These are phyloP conservation scores for Zaprionus vittiger DNA, from an alignment of 1,140 invertebrate genomes.

Conservation along the genomic window DNA sequence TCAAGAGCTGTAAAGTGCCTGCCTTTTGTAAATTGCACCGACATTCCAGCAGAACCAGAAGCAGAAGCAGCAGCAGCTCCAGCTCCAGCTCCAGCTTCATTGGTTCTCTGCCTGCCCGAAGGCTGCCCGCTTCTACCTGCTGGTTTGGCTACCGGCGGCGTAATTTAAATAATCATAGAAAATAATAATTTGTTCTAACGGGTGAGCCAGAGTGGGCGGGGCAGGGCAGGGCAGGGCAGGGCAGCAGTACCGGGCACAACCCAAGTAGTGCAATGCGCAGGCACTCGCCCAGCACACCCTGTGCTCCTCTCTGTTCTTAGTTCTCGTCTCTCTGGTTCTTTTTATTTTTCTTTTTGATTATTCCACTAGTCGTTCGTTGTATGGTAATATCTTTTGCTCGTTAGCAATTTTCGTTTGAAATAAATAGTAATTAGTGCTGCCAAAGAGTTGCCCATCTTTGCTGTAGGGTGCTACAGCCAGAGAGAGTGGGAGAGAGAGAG, in stretches of 20 bases:
- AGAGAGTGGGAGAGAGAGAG: slow-evolving; percentile 14
- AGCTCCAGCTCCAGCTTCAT: not conserved
- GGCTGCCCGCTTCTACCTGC: slow-evolving; percentile 13
- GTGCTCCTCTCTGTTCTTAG: not conserved
- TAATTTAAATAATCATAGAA: slow-evolving; percentile 83
- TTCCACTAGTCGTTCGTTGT: slow-evolving; percentile 39
- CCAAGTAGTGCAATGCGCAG: slow-evolving; percentile 7
- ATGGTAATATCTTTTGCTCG: slow-evolving; percentile 79
- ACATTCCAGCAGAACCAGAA: slow-evolving; percentile 59
- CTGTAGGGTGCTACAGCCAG: not conserved
- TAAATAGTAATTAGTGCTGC: slow-evolving; percentile 80
- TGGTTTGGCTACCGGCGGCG: slow-evolving; percentile 54
- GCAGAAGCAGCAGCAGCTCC: not conserved
- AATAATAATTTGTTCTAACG: slow-evolving; percentile 78
- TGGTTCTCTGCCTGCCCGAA: slow-evolving; percentile 17
- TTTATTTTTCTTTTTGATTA: slow-evolving; percentile 68
- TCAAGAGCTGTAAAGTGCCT: slow-evolving; percentile 69
- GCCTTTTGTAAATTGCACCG: slow-evolving; percentile 75
- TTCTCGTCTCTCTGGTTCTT: not conserved
- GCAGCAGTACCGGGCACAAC: not conserved
- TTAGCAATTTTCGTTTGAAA: slow-evolving; percentile 82
- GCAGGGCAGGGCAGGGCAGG: not conserved
- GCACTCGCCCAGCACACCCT: not conserved
- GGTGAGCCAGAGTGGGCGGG: not conserved
- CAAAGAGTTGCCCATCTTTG: slow-evolving; percentile 62